Base-by-base conservation (phyloP, 2,888 invertebrate species). In the Morpho helenor region DNA sequence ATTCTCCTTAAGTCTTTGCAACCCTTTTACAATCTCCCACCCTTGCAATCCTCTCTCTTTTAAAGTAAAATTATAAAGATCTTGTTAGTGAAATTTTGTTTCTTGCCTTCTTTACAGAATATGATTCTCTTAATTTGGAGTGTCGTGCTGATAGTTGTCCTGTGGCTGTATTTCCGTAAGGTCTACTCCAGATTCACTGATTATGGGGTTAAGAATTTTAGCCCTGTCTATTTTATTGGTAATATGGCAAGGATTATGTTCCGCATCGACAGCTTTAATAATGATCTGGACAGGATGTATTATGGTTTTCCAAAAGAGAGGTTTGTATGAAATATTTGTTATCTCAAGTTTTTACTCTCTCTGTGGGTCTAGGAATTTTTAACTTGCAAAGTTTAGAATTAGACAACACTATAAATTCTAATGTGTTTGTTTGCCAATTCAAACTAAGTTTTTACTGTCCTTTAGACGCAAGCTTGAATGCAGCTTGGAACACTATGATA, bases 141-240 rank as follows among this genome's bases (percentile, higher is more conserved):
- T 0, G 63, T 50, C 23, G 73, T 68, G 7, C 8, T 74, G 1
- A 7, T 68, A 2, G 65, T 54, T 2, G 75, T 67, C 0, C 3
- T 75, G 7, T 60, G 64, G 42, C 57, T 80, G 1, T 79, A 75
- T 67, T 67, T 68, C 47, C 62, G 65, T 1, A 69, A 71, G 44
- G 40, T 47, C 0, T 74, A 73, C 69, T 65, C 75, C 1, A 61
- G 61, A 4, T 79, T 79, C 63, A 61, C 61, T 22, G 67, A 66
- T 1, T 52, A 60, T 52, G 76, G 75, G 3, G 70, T 80, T 7
- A 73, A 74, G 54, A 60, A 70, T 49, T 47, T 66, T 7, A 63
- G 62, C 0, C 60, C 70, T 0, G 6, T 74, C 5, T 80, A 78
- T 7, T 10, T 73, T 7, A n/a, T 75, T 7, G 75, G 76, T 0